phyloP scores from a whole-genome alignment of 2,113 vertebrate species.

The Stigmatopora argus region DNA sequence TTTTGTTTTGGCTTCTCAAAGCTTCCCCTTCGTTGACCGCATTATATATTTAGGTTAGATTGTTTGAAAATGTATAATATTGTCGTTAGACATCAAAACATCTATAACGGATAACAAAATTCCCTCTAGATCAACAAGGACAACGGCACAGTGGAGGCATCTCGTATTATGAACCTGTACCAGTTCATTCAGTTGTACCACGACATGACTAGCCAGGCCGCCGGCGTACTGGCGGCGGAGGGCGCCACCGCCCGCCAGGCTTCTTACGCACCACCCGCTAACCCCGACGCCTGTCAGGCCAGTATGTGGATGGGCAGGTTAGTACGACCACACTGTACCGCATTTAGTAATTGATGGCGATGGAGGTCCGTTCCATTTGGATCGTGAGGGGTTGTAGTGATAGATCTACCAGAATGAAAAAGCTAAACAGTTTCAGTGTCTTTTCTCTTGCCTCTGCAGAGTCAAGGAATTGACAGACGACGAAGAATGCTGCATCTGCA shows the following conservation, averaged over 20 bases:
- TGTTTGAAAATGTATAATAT: too few species aligned
- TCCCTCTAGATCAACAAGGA: constrained; percentile 87
- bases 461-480: constrained; percentile 94
- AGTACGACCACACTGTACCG: neutral
- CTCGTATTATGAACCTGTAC: constrained; percentile 96
- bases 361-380: too few species aligned
- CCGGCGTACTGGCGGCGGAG: constrained; percentile 75
- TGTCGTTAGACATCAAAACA: too few species aligned
- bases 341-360: too few species aligned
- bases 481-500: constrained; percentile 98
- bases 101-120: too few species aligned
- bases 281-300: constrained; percentile 84
- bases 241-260: constrained; percentile 52
- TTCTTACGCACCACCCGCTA: constrained; percentile 67
- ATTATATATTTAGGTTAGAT: too few species aligned
- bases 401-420: too few species aligned
- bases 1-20: too few species aligned
- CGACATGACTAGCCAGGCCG: constrained; percentile 90
- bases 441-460: constrained; percentile 60
- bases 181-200: constrained; percentile 96
- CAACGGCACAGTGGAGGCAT: constrained; percentile 83
- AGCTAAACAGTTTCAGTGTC: neutral
- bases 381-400: too few species aligned
- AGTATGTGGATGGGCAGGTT: constrained; percentile 98
- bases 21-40: too few species aligned